Evolutionary conservation across 2,113 vertebrate genomes (phyloP).

Genomic region (Rissa tridactyla): DNA sequence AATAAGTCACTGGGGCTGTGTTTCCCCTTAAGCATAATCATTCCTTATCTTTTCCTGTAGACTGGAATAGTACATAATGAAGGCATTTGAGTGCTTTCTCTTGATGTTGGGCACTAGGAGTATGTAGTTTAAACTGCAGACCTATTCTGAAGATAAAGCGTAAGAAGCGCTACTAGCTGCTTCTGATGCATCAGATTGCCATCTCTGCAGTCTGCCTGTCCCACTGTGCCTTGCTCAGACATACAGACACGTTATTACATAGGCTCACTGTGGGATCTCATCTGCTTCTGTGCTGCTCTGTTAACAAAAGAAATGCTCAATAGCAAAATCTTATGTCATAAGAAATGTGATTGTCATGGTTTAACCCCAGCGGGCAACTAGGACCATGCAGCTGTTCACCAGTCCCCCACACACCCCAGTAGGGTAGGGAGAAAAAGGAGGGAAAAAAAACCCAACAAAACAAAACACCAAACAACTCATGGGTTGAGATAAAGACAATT

Average conservation of each 20-base stretch:
- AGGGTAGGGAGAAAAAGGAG: too few relatives aligned
- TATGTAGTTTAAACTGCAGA: not conserved
- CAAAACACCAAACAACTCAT: too few relatives aligned
- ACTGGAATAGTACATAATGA: not conserved
- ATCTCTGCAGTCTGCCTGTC: not conserved
- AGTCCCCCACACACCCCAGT: too few relatives aligned
- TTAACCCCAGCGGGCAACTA: too few relatives aligned
- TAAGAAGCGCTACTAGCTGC: not conserved
- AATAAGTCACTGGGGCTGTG: not conserved
- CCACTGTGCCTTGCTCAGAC: not conserved
- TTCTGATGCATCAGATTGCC: not conserved
- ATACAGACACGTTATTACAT: not conserved
- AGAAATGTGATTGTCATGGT: not conserved
- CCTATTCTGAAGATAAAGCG: not conserved
- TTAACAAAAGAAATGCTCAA: not conserved
- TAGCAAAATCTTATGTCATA: not conserved
- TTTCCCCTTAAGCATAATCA: not conserved
- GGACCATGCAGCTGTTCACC: too few relatives aligned
- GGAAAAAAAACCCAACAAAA: too few relatives aligned
- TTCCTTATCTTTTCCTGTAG: not conserved
- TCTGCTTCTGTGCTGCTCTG: not conserved
- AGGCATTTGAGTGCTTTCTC: not conserved
- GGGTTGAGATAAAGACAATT: too few relatives aligned
- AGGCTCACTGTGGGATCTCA: not conserved
- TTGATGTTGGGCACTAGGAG: not conserved